phyloP scores from a whole-genome alignment of 92 coral and sea anemone genomes.

The Actinostola sp. region DNA sequence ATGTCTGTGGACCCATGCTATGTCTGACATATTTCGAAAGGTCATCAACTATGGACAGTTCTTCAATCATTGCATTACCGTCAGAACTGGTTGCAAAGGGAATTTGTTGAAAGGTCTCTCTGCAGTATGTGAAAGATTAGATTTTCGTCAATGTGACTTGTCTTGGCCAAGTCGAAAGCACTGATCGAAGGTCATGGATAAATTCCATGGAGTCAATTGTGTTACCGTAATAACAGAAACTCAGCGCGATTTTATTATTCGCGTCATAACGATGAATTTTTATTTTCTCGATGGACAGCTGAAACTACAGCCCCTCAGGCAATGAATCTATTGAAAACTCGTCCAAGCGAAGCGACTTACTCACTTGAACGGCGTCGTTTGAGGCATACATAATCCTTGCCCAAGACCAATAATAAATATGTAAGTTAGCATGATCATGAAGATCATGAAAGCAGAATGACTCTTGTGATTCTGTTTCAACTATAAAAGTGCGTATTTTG shows the following conservation, averaged over 20 bases:
- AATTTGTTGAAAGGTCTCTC: neutral
- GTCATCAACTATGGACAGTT: neutral
- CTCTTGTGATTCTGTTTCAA: too few species aligned
- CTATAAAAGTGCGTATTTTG: too few species aligned
- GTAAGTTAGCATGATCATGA: neutral
- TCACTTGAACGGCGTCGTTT: too few species aligned
- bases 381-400: too few species aligned
- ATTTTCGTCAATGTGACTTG: neutral
- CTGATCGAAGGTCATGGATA: neutral
- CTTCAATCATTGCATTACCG: neutral
- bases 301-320: constrained; percentile 8
- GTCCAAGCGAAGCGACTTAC: neutral
- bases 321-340: neutral
- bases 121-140: neutral
- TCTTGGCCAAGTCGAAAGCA: neutral
- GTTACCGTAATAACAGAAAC: constrained; percentile 17
- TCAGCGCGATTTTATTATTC: constrained; percentile 1
- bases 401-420: too few species aligned
- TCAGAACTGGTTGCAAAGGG: neutral
- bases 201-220: constrained; percentile 6
- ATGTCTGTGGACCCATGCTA: neutral
- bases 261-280: neutral
- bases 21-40: neutral
- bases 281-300: neutral
- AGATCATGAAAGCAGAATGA: neutral